These are phyloP conservation scores for Apogon hyalosoma DNA, from an alignment of 2,797 vertebrate species.

Conservation along the genomic window DNA sequence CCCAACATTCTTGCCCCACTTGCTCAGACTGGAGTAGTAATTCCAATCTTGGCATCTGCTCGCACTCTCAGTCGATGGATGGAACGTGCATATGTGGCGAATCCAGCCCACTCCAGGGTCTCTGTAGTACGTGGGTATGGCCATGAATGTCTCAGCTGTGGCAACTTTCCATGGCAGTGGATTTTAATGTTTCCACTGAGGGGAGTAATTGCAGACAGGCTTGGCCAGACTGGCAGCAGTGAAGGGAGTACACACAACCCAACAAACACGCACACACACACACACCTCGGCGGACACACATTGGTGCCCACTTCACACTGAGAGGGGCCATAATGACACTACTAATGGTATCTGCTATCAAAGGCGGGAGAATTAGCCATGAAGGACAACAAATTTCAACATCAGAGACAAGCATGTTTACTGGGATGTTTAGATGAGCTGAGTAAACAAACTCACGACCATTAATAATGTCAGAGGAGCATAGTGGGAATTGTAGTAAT, in stretches of 20 bases:
- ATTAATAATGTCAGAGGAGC: constrained; percentile 62
- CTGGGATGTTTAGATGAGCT: constrained; percentile 69
- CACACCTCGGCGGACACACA: not conserved
- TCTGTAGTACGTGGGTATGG: constrained; percentile 52
- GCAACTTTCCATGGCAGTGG: constrained; percentile 69
- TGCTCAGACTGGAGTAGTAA: constrained; percentile 57
- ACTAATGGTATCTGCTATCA: constrained; percentile 78
- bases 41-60: constrained; percentile 66
- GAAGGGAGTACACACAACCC: constrained; percentile 21
- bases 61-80: constrained; percentile 47
- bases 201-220: constrained; percentile 69
- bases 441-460: constrained; percentile 69
- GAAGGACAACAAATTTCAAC: constrained; percentile 72
- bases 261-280: constrained; percentile 3
- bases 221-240: constrained; percentile 59
- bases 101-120: constrained; percentile 60
- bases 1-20: constrained; percentile 51
- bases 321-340: constrained; percentile 65
- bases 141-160: constrained; percentile 59
- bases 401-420: constrained; percentile 74
- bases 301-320: constrained; percentile 51
- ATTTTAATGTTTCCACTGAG: constrained; percentile 71
- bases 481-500: constrained; percentile 57
- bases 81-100: constrained; percentile 61
- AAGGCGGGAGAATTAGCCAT: constrained; percentile 74